Conservation (phyloP, 2,888 invertebrate genomes). For the Apodemia duryi region DNA sequence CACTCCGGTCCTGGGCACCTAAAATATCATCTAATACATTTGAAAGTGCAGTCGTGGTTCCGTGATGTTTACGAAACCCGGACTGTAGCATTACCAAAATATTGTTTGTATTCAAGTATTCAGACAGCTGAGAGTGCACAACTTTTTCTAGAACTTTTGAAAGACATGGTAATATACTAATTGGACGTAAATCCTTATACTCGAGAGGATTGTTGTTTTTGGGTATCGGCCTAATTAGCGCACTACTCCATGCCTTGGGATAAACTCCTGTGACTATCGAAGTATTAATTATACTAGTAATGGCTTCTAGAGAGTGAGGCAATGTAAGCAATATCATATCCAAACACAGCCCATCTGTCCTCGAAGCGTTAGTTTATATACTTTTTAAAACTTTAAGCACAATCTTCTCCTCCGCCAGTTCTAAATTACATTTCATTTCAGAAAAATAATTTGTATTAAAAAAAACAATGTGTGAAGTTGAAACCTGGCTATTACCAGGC, state of each 20-base stretch:
- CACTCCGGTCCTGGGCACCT: not conserved
- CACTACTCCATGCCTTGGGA: conserved; percentile 33
- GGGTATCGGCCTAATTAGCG: conserved; percentile 32
- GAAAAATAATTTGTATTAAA: too few species aligned
- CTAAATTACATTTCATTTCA: too few species aligned
- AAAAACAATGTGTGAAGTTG: too few species aligned
- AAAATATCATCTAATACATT: not conserved
- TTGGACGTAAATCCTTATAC: conserved; percentile 29
- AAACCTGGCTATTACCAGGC: too few species aligned
- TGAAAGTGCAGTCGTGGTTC: not conserved
- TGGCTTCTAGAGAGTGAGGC: not conserved
- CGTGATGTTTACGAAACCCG: not conserved
- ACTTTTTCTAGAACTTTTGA: conserved; percentile 24
- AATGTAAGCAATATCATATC: not conserved
- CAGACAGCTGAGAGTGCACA: conserved; percentile 13
- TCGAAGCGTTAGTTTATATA: too few species aligned
- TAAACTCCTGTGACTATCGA: not conserved
- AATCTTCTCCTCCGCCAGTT: too few species aligned
- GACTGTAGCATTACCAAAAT: not conserved
- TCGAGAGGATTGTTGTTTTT: conserved; percentile 24
- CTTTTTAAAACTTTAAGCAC: too few species aligned
- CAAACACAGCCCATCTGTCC: not conserved
- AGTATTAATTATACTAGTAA: not conserved
- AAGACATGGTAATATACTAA: conserved; percentile 28
- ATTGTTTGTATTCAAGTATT: conserved; percentile 17